Base-by-base conservation (phyloP, 2,797 vertebrate species). In the Anguilla pacifica region DNA sequence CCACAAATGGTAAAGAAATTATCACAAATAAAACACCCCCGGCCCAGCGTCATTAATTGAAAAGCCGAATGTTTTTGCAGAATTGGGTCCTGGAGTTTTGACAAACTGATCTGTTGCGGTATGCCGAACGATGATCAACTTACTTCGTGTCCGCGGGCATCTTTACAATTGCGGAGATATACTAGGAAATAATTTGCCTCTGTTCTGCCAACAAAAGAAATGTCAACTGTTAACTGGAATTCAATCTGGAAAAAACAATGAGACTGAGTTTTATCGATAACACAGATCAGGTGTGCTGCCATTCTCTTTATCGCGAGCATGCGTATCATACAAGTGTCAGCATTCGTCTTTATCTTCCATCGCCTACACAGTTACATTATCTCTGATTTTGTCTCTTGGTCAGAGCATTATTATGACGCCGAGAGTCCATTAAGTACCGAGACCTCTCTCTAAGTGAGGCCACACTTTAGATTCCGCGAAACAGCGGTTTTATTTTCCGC, bases 161-260 rank as follows among this genome's bases (percentile, higher is more conserved):
- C 53, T 70, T 59, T 81, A 86, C 86, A 77, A 82, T 70, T 72
- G 72, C 57, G 19, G 86, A 85, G 70, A 89, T 70, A 88, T 43
- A 74, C 86, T 83, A 79, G 86, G 86, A 86, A 84, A 87, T 70
- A 70, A 84, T 72, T 79, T 81, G 86, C 88, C 77, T 86, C 84
- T 84, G 88, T 84, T 90, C 79, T 46, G n/a, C 28, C 77, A 46
- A 90, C 83, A 84, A 59, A 82, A 89, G 59, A 86, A 86, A 88
- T 82, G 64, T 87, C 86, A 90, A 43, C 46, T 17, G 79, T 57
- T 85, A 57, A 86, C 79, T 85, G 61, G 31, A 53, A 89, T 86
- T 70, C 83, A 86, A 55, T 86, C 67, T 67, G 74, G 55, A 81
- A 10, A n/a, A 64, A 82, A 88, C 53, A 86, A 49, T 70, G 31